These are phyloP conservation scores for Melanchra persicariae DNA, from an alignment of 2,888 invertebrate genomes.

Conservation along the genomic window DNA sequence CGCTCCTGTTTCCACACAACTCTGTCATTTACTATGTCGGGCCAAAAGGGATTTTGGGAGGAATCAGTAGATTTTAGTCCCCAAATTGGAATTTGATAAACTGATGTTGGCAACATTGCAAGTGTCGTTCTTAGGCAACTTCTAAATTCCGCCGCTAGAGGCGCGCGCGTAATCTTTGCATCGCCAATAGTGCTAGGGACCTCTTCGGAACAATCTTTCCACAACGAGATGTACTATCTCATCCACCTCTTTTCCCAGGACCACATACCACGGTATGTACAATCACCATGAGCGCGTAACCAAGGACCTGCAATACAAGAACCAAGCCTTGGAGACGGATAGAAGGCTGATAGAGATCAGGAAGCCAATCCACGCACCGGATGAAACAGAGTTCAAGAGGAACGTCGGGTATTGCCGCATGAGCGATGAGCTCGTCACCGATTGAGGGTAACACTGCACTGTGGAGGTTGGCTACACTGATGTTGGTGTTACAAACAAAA, in stretches of 20 bases:
- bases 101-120: too few species aligned
- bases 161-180: too few species aligned
- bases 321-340: slow-evolving; percentile 95
- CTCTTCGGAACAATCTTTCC: background rate
- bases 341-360: slow-evolving; percentile 94
- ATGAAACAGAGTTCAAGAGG: slow-evolving; percentile 92
- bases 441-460: slow-evolving; percentile 46
- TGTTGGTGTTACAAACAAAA: background rate
- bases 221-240: background rate
- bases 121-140: too few species aligned
- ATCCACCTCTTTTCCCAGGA: slow-evolving; percentile 77
- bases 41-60: too few species aligned
- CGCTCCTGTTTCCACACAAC: too few species aligned
- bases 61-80: too few species aligned
- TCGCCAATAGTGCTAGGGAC: too few species aligned
- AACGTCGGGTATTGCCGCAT: slow-evolving; percentile 94
- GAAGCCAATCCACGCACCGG: slow-evolving; percentile 88
- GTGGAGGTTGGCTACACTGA: slow-evolving; percentile 7
- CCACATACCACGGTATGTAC: slow-evolving; percentile 92
- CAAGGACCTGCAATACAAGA: slow-evolving; percentile 93
- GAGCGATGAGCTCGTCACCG: slow-evolving; percentile 91
- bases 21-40: too few species aligned
- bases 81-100: too few species aligned
- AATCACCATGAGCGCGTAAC: slow-evolving; percentile 90
- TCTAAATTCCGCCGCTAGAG: too few species aligned